These are phyloP conservation scores for Drosophila mayri DNA, from an alignment of 1,140 invertebrate genomes.

Conservation along the genomic window DNA sequence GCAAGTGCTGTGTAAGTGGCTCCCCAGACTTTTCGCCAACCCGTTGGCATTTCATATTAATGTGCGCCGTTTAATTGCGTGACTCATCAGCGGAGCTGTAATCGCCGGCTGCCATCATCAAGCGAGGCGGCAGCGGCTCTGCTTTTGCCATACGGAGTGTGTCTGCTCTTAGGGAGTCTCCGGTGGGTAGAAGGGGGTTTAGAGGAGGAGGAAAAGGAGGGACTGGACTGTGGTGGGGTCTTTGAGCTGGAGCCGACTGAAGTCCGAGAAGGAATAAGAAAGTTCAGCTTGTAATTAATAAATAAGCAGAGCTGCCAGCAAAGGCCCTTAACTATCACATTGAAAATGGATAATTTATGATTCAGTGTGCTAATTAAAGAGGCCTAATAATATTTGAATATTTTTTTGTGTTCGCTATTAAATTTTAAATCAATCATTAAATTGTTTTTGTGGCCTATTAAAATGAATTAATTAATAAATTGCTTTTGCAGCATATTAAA, in stretches of 20 bases:
- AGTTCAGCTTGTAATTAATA: slow-evolving; percentile 35
- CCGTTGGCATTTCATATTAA: slow-evolving; percentile 50
- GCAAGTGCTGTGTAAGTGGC: slow-evolving; percentile 40
- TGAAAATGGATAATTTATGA: slow-evolving; percentile 18
- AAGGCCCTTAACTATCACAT: slow-evolving; percentile 1
- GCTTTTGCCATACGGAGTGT: slow-evolving; percentile 3
- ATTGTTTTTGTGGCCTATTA: background rate
- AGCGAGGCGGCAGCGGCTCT: slow-evolving; percentile 8
- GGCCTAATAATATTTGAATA: background rate
- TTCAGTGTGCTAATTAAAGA: slow-evolving; percentile 13
- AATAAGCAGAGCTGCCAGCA: slow-evolving; percentile 10
- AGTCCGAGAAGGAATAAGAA: background rate
- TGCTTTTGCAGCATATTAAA: too few species aligned
- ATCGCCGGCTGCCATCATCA: slow-evolving; percentile 23
- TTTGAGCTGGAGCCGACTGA: slow-evolving; percentile 10
- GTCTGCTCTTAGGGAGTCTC: background rate
- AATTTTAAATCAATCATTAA: background rate
- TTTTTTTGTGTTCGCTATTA: too few species aligned
- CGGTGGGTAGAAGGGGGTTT: background rate
- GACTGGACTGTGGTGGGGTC: slow-evolving; percentile 7
- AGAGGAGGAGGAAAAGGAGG: background rate
- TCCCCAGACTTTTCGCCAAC: slow-evolving; percentile 20
- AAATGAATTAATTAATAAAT: background rate
- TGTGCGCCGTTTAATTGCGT: slow-evolving; percentile 63
- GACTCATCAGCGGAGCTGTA: slow-evolving; percentile 46